phyloP scores from a whole-genome alignment of 2,797 vertebrate species.

The Myotis myotis region DNA sequence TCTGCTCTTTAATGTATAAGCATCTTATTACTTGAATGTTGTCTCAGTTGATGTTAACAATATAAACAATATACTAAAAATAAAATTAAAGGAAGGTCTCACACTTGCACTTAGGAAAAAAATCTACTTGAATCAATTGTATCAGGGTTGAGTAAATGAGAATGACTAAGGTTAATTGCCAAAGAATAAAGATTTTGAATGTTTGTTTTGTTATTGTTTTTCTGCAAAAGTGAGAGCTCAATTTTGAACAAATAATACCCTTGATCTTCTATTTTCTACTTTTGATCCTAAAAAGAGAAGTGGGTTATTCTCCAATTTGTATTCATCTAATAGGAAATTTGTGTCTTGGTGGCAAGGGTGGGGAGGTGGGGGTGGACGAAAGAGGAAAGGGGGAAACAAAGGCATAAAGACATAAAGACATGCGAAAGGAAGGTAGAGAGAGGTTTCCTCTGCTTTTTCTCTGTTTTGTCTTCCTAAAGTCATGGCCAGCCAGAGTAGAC shows the following conservation, averaged over 20 bases:
- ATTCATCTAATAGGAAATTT: neutral
- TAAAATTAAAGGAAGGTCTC: neutral
- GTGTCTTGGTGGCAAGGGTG: neutral
- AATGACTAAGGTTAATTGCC: neutral
- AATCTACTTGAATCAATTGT: neutral
- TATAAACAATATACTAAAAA: neutral
- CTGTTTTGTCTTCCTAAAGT: neutral
- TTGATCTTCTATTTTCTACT: neutral
- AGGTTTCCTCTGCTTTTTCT: neutral
- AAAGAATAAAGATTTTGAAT: neutral
- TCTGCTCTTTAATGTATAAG: neutral
- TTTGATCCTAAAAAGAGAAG: neutral
- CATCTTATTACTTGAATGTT: neutral
- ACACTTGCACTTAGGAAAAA: neutral
- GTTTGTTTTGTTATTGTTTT: neutral
- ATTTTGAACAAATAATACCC: neutral
- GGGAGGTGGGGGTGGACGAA: too few species aligned
- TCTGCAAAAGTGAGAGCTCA: neutral
- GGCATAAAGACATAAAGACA: too few species aligned
- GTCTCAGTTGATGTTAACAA: neutral
- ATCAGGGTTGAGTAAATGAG: neutral
- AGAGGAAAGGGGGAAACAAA: neutral
- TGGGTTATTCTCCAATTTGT: neutral
- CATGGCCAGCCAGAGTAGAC: neutral
- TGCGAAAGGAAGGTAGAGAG: neutral